These are phyloP conservation scores for Caenorhabditis plicata DNA, from an alignment of 2,888 invertebrate species.

Conservation along the genomic window DNA sequence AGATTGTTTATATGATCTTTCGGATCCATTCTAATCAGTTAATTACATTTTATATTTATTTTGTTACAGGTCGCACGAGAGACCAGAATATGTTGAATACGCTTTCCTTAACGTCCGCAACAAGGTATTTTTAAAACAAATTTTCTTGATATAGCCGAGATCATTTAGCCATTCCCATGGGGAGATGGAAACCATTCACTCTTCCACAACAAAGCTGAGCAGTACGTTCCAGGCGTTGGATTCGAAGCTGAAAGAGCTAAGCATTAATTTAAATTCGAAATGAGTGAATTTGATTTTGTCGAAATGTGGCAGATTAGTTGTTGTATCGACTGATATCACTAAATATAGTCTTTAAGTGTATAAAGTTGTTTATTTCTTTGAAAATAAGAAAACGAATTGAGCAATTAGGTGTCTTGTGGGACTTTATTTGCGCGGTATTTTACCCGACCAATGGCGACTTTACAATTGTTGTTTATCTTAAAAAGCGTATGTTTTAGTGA, in stretches of 20 bases:
- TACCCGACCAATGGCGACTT: conserved; percentile 20
- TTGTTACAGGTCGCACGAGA: conserved; percentile 45
- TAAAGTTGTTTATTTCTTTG: neutral
- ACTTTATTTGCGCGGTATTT: conserved; percentile 26
- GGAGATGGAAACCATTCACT: conserved; percentile 84
- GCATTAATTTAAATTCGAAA: conserved; percentile 12
- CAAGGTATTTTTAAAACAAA: conserved; percentile 36
- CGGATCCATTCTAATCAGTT: too few relatives aligned
- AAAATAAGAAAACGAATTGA: neutral
- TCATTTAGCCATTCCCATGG: conserved; percentile 81
- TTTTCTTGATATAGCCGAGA: neutral
- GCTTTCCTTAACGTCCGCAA: conserved; percentile 59
- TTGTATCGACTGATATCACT: neutral
- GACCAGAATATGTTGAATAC: conserved; percentile 60
- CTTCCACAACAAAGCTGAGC: conserved; percentile 76
- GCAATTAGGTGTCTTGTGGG: neutral
- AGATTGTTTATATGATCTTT: neutral
- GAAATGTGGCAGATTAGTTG: conserved; percentile 1
- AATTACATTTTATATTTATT: too few relatives aligned
- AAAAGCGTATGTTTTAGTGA: neutral
- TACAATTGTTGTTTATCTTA: conserved; percentile 28
- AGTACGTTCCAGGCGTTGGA: conserved; percentile 63
- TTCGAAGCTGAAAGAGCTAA: conserved; percentile 51
- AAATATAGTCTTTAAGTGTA: neutral
- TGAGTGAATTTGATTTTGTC: neutral